Evolutionary conservation across 2,797 vertebrate genomes (phyloP), one percentile per base, ranked within the genome.

Genomic region (Rhabdophis nuchalis): DNA sequence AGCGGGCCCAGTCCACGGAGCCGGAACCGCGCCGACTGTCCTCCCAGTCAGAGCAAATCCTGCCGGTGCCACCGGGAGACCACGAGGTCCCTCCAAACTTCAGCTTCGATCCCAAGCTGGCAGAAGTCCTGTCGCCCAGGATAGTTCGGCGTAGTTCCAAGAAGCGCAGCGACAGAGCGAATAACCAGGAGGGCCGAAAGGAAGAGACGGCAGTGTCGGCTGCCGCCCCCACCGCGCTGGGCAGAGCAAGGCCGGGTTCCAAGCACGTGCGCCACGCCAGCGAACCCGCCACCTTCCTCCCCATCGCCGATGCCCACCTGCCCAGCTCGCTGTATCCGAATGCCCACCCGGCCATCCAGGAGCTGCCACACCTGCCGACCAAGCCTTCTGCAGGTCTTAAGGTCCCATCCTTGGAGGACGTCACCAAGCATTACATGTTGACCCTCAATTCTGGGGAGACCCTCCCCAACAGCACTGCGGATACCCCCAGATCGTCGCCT

Each of bases 221-320:
- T 2, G 14, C 61, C 0, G 50, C 2, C 0, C 93, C 95, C 3
- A 9, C 95, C 0, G 0, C 60, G 46, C 88, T 95, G 0, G 0
- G 93, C 53, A 95, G 93, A 85, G 85, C 91, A 36, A 96, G 88
- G 91, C 95, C 93, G 0, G 96, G 97, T 93, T 93, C 97, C 93
- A 99, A 98, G 93, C 99, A 99, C 2, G 88, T 99, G 53, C 98
- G 98, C 86, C 99, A 99, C 87, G 97, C 98, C 92, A 99, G 99
- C 0, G 98, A 99, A 92, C 99, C 99, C 0, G 50, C 98, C 93
- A 98, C 98, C 52, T 99, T 99, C 53, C 93, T 98, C 46, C 99
- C 99, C 90, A 98, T 99, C 86, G 86, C 97, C 0, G 97, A 98
- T 85, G 97, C 98, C 0, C 98, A 98, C 91, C 96, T 97, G 0